These are phyloP conservation scores for Philereme vetulata DNA, from an alignment of 2,888 invertebrate genomes.

Conservation along the genomic window DNA sequence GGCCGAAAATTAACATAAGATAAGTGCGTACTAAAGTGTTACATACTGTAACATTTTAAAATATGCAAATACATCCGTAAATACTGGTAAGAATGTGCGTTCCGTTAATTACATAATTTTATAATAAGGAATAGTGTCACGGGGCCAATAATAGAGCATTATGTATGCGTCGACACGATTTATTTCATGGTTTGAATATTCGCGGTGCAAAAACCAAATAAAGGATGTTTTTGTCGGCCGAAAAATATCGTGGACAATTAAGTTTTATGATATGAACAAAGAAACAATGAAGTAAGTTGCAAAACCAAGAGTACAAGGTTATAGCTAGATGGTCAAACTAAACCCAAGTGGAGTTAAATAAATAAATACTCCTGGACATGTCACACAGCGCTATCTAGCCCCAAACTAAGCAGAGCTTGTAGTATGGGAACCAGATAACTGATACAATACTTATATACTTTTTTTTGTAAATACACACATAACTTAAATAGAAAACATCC, in stretches of 20 bases:
- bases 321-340: too few species aligned
- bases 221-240: conserved; percentile 14
- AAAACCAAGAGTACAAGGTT: neutral
- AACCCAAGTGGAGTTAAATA: too few species aligned
- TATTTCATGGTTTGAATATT: conserved; percentile 36
- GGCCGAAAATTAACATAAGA: too few species aligned
- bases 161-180: conserved; percentile 52
- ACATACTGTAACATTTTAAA: conserved; percentile 26
- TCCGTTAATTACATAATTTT: conserved; percentile 51
- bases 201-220: conserved; percentile 21
- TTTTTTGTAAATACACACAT: too few species aligned
- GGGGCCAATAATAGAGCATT: conserved; percentile 40
- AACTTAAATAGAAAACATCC: too few species aligned
- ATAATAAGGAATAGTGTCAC: conserved; percentile 50
- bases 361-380: too few species aligned
- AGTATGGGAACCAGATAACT: too few species aligned
- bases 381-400: too few species aligned
- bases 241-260: conserved; percentile 15
- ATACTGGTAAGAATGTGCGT: conserved; percentile 49
- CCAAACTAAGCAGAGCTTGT: too few species aligned
- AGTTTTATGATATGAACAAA: conserved; percentile 18
- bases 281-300: conserved; percentile 8
- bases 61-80: conserved; percentile 37
- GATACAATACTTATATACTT: too few species aligned
- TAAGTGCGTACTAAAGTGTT: conserved; percentile 18